These are phyloP conservation scores for Geophilus truncorum DNA, from an alignment of 2,888 invertebrate genomes.

Conservation along the genomic window DNA sequence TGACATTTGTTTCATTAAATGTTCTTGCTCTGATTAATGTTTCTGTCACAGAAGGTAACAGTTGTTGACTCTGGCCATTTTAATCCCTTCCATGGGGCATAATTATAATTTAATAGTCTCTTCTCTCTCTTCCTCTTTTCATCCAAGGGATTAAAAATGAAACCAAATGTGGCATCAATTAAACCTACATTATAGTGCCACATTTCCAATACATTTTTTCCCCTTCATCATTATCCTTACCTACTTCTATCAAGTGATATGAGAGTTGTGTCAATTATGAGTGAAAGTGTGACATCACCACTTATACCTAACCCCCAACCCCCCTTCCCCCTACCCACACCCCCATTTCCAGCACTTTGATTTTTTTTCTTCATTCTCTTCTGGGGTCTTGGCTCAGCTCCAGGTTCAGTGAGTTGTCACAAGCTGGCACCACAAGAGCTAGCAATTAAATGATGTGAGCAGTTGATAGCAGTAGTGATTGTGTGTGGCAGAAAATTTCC, in stretches of 20 bases:
- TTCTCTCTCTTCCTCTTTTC: not conserved
- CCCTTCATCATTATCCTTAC: not conserved
- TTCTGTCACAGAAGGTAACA: not conserved
- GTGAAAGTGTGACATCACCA: not conserved
- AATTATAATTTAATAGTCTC: slow-evolving; percentile 12
- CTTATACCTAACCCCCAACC: too few species aligned
- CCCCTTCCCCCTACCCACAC: too few species aligned
- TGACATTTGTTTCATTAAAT: slow-evolving; percentile 16
- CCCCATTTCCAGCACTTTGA: too few species aligned
- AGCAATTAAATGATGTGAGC: slow-evolving; percentile 5
- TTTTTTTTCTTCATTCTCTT: too few species aligned
- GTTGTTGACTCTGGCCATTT: not conserved
- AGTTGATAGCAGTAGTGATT: slow-evolving; percentile 11
- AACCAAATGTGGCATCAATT: not conserved
- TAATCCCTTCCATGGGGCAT: not conserved
- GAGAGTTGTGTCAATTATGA: not conserved
- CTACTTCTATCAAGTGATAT: not conserved
- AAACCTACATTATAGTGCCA: slow-evolving; percentile 2
- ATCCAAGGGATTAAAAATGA: not conserved
- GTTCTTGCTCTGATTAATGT: slow-evolving; percentile 12
- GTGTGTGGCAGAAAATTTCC: not conserved
- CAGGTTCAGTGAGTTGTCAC: not conserved
- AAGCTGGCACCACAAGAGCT: not conserved
- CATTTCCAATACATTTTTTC: not conserved
- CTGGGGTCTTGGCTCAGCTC: not conserved